A percentile compares a stretch with the other conserved stretches of the same genome.
Conservation (phyloP, 2,888 invertebrate species). For the Limnephilus marmoratus region DNA sequence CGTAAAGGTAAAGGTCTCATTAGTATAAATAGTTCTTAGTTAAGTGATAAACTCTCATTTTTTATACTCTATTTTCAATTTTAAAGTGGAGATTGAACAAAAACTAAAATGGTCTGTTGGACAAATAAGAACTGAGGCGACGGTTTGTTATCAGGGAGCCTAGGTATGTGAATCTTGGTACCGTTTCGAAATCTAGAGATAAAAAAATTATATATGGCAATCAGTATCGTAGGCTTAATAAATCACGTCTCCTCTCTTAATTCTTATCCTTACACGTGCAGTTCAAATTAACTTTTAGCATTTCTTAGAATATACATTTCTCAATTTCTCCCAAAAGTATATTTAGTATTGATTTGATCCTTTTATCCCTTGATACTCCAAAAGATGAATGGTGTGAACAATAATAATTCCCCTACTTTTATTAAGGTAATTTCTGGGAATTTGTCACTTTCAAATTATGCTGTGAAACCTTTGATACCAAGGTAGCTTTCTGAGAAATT, state of each 20-base stretch:
- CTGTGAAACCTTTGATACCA: background rate
- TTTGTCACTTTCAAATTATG: background rate
- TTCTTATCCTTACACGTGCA: background rate
- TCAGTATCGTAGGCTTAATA: background rate
- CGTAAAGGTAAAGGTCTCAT: too few species aligned
- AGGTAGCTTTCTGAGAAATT: background rate
- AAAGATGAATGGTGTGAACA: background rate
- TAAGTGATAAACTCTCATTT: too few species aligned
- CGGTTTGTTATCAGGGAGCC: too few species aligned
- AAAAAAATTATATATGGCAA: background rate
- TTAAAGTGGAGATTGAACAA: too few species aligned
- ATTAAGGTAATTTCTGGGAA: background rate
- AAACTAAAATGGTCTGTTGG: too few species aligned
- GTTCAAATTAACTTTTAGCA: background rate
- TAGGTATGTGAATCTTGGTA: too few species aligned
- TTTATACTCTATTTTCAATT: too few species aligned
- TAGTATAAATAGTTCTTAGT: too few species aligned
- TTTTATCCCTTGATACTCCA: background rate
- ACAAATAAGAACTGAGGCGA: too few species aligned
- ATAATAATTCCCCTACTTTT: background rate
- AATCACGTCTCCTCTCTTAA: background rate
- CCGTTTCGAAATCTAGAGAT: too few species aligned
- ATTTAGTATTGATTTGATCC: background rate
- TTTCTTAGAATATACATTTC: background rate
- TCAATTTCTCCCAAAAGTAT: background rate